phyloP scores from a whole-genome alignment of 2,113 vertebrate species.

The Planiliza haematocheilus region DNA sequence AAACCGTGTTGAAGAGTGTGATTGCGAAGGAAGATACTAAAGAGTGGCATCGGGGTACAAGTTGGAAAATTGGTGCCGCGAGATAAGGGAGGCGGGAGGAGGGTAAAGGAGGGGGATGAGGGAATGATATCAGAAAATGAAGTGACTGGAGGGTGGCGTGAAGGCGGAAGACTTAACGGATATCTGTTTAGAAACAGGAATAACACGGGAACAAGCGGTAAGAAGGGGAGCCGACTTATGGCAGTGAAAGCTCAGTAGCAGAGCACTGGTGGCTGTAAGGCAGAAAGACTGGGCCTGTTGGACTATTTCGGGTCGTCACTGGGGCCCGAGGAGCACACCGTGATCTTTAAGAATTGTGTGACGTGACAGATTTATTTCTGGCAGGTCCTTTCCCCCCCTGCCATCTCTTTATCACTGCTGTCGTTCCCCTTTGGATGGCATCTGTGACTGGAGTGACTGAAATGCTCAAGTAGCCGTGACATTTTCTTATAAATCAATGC shows the following conservation, averaged over 20 bases:
- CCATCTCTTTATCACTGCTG: background rate
- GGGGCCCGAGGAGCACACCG: no score
- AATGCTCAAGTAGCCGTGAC: slow-evolving; percentile 8
- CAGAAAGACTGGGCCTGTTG: background rate
- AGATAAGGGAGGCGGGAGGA: slow-evolving; percentile 11
- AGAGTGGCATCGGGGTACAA: background rate
- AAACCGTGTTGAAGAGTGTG: background rate
- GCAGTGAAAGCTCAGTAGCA: background rate
- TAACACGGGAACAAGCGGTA: background rate
- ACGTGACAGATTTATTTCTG: background rate
- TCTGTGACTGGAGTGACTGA: slow-evolving; percentile 2
- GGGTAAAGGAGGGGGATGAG: background rate
- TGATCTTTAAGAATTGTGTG: slow-evolving; percentile 8
- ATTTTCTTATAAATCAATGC: slow-evolving; percentile 28
- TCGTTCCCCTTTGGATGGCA: background rate
- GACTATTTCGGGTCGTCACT: background rate
- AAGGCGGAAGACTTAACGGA: slow-evolving; percentile 11
- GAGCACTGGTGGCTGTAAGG: background rate
- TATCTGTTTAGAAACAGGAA: slow-evolving; percentile 9
- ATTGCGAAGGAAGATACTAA: slow-evolving; percentile 12
- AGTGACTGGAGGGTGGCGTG: background rate
- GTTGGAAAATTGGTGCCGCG: background rate
- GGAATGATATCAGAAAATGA: background rate
- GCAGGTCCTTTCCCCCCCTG: background rate
- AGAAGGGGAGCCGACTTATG: background rate